These are phyloP conservation scores for Toxotes chatareus DNA, from an alignment of 2,113 vertebrate species.

Conservation along the genomic window DNA sequence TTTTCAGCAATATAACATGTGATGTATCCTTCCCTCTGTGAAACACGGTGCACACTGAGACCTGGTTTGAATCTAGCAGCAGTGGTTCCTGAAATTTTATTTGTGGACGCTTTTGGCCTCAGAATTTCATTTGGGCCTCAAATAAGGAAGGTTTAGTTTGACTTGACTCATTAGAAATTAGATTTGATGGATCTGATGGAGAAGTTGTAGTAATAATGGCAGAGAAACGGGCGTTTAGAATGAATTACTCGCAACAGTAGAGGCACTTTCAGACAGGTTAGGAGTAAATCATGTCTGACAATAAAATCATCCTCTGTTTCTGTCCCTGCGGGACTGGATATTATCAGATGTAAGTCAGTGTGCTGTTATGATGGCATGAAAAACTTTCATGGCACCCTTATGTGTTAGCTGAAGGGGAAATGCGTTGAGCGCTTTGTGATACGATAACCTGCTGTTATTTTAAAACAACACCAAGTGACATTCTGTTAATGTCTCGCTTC, in stretches of 20 bases:
- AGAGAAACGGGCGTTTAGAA: neutral
- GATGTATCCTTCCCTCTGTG: neutral
- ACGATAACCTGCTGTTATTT: constrained; percentile 31
- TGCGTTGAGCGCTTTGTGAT: constrained; percentile 11
- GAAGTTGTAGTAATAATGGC: neutral
- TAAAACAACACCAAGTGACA: neutral
- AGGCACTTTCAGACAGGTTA: neutral
- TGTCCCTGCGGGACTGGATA: neutral
- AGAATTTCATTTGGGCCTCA: constrained; percentile 6
- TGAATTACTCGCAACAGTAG: neutral
- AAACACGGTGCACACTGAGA: neutral
- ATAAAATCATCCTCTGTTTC: constrained; percentile 16
- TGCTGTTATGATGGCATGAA: constrained; percentile 16
- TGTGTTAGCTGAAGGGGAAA: constrained; percentile 19
- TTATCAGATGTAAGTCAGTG: constrained; percentile 1
- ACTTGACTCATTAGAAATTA: neutral
- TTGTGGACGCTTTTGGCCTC: neutral
- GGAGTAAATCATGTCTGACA: constrained; percentile 21
- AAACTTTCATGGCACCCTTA: neutral
- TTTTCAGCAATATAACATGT: neutral
- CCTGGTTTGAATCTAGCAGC: neutral
- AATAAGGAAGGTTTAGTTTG: neutral
- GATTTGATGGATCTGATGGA: neutral
- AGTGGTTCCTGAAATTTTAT: neutral
- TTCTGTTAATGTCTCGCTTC: constrained; percentile 19